Conservation (phyloP, 2,888 invertebrate genomes). For the Unio delphinus region DNA sequence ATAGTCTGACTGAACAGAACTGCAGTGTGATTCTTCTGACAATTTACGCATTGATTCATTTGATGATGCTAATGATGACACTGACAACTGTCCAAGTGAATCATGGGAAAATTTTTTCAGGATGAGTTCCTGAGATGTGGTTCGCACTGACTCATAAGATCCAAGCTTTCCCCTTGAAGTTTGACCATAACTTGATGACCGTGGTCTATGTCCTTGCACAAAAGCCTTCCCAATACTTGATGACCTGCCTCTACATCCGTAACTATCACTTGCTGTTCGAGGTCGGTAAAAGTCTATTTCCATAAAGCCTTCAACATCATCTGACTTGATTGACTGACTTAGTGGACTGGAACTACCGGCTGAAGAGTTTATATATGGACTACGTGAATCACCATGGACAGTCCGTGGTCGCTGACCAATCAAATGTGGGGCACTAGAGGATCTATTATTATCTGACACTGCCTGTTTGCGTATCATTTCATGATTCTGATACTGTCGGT, state of each 20-base stretch:
- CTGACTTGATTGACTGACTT: slow-evolving; percentile 54
- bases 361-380: slow-evolving; percentile 10
- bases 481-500: slow-evolving; percentile 44
- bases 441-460: slow-evolving; percentile 73
- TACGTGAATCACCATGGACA: slow-evolving; percentile 5
- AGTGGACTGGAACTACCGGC: slow-evolving; percentile 40
- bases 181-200: slow-evolving; percentile 65
- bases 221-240: slow-evolving; percentile 59
- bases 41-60: slow-evolving; percentile 56
- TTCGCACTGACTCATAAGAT: slow-evolving; percentile 49
- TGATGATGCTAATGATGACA: slow-evolving; percentile 55
- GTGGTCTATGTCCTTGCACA: slow-evolving; percentile 52
- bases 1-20: slow-evolving; percentile 43
- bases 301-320: slow-evolving; percentile 66
- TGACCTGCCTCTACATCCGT: slow-evolving; percentile 58
- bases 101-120: slow-evolving; percentile 45
- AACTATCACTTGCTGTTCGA: slow-evolving; percentile 63
- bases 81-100: slow-evolving; percentile 50
- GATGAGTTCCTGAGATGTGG: slow-evolving; percentile 48
- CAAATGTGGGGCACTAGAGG: slow-evolving; percentile 81
- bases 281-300: slow-evolving; percentile 67
- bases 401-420: slow-evolving; percentile 39
- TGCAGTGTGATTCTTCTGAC: slow-evolving; percentile 33
- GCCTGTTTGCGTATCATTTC: slow-evolving; percentile 36
- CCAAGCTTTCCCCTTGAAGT: slow-evolving; percentile 45